These are phyloP conservation scores for Diaphora mendica DNA, from an alignment of 2,888 invertebrate genomes.

Conservation along the genomic window DNA sequence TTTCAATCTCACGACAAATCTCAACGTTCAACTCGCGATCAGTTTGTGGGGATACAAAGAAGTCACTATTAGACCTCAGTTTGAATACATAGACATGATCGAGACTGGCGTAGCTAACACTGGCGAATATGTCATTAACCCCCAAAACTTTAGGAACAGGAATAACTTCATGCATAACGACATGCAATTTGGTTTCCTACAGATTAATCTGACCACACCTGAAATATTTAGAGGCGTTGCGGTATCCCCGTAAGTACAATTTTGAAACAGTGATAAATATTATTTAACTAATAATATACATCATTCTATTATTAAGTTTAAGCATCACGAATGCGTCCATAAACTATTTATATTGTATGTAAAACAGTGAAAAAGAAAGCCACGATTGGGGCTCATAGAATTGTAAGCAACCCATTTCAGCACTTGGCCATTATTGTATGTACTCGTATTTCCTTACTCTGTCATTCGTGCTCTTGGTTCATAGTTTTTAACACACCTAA, in stretches of 20 bases:
- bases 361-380: background rate
- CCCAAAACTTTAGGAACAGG: slow-evolving; percentile 89
- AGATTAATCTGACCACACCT: slow-evolving; percentile 94
- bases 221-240: slow-evolving; percentile 87
- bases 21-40: slow-evolving; percentile 91
- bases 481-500: background rate
- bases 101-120: slow-evolving; percentile 89
- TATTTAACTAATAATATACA: too few relatives aligned
- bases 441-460: background rate
- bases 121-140: slow-evolving; percentile 91
- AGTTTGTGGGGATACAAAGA: slow-evolving; percentile 97
- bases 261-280: background rate
- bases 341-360: background rate
- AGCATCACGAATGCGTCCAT: background rate
- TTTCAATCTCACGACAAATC: slow-evolving; percentile 93
- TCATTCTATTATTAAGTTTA: background rate
- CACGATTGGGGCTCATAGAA: background rate
- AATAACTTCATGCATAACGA: slow-evolving; percentile 90
- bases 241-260: slow-evolving; percentile 90
- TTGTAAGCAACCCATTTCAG: background rate
- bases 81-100: slow-evolving; percentile 92
- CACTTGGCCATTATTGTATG: background rate
- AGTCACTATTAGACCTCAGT: slow-evolving; percentile 91
- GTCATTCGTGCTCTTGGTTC: background rate
- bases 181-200: slow-evolving; percentile 94